Evolutionary conservation across 2,888 invertebrate genomes (phyloP), one percentile per base, ranked within the genome.

Genomic region (Acanthosepion pharaonis): DNA sequence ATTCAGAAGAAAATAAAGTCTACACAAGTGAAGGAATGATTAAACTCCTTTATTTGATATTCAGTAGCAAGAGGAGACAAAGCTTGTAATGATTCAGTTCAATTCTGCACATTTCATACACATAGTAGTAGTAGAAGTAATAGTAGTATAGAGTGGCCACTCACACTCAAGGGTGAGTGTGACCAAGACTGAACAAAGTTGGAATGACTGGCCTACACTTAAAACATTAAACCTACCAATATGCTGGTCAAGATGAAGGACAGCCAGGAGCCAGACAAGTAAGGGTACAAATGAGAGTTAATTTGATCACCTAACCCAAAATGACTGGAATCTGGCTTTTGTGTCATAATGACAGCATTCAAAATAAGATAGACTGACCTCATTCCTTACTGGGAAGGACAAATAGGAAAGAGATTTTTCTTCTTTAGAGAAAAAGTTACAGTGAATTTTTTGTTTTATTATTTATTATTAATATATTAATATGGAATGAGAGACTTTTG

Each of bases 41-140:
- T 78, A 78, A 78, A 78, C 78, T 78, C 78, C n/a, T 78, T 78
- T 78, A 78, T 78, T 78, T 78, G n/a, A 78, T 78, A 78, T 78
- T 78, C 78, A 78, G 78, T 78, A 78, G 78, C 78, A 78, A 78
- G 78, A 78, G 33, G 78, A 78, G 78, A 78, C 78, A 78, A 78
- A 78, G 78, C 78, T 78, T 78, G n/a, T 78, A 78, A 78, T n/a
- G 78, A n/a, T 78, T 78, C 78, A 78, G 78, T n/a, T 78, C 78
- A 78, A 78, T 78, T 78, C 78, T 78, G 78, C 78, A 78, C 78
- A 78, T 78, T 33, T 78, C n/a, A 78, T 78, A 78, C 78, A 78
- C 78, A 78, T 78, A 78, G 78, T 78, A 78, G 78, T 78, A 78
- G 78, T 78, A 78, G 78, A 23, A 78, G 78, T 78, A 78, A 28